Conservation (phyloP, 2,888 invertebrate genomes). For the Drosophila recens region DNA sequence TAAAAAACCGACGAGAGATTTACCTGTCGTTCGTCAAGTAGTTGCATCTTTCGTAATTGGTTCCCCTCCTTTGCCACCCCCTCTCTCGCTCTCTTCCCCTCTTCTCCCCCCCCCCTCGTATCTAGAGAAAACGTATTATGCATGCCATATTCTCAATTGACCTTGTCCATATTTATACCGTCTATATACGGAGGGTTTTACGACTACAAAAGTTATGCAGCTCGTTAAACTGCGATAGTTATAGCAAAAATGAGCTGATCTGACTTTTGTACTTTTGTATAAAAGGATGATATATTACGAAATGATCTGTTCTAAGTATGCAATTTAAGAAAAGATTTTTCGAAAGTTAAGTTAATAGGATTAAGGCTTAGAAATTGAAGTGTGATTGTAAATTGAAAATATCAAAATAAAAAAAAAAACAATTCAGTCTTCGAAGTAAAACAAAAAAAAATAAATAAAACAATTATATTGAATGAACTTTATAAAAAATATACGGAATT, state of each 20-base stretch:
- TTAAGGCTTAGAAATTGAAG: too few relatives aligned
- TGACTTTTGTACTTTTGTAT: constrained; percentile 11
- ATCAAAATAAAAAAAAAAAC: too few relatives aligned
- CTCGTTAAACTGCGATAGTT: constrained; percentile 29
- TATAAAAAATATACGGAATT: too few relatives aligned
- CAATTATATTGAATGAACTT: too few relatives aligned
- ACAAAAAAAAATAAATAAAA: too few relatives aligned
- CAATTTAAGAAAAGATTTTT: too few relatives aligned
- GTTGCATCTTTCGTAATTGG: constrained; percentile 59
- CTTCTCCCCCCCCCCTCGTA: neutral
- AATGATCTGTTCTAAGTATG: too few relatives aligned
- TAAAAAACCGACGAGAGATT: constrained; percentile 33
- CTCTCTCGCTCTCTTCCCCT: neutral
- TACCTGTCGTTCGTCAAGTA: constrained; percentile 46
- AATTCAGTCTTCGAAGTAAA: too few relatives aligned
- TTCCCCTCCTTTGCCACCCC: neutral
- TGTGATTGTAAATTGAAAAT: too few relatives aligned
- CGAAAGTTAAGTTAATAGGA: too few relatives aligned
- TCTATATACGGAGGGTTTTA: constrained; percentile 34
- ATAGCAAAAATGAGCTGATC: constrained; percentile 17
- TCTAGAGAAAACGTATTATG: constrained; percentile 21
- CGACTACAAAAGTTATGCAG: constrained; percentile 27
- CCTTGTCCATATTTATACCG: constrained; percentile 35
- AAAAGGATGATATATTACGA: constrained; percentile 1
- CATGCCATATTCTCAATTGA: constrained; percentile 46